Percentiles rank a stretch among this genome's conserved stretches.
These are phyloP conservation scores for Nyctibius grandis DNA, from an alignment of 2,797 vertebrate species.

Conservation along the genomic window DNA sequence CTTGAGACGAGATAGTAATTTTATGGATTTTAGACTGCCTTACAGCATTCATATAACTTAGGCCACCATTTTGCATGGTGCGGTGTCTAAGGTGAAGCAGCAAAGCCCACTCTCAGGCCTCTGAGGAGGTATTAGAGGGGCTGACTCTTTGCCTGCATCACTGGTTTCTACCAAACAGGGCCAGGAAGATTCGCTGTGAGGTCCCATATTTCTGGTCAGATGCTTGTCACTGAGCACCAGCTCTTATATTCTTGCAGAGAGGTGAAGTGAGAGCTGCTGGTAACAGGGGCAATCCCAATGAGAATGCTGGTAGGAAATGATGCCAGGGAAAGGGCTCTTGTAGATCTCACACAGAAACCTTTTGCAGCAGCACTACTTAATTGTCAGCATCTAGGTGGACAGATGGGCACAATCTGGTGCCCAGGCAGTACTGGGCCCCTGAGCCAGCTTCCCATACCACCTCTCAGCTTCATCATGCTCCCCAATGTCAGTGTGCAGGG, in stretches of 20 bases:
- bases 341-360: not conserved
- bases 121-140: not conserved
- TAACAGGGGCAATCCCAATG: not conserved
- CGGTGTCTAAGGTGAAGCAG: not conserved
- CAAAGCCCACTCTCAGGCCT: fast-evolving
- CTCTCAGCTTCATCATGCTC: not conserved
- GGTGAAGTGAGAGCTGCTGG: not conserved
- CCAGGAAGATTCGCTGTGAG: not conserved
- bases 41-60: not conserved
- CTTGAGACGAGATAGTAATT: not conserved
- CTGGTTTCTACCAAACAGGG: not conserved
- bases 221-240: not conserved
- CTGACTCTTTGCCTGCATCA: not conserved
- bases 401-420: not conserved
- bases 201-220: not conserved
- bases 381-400: not conserved
- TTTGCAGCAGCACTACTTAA: not conserved
- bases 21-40: not conserved
- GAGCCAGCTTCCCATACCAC: not conserved
- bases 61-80: not conserved
- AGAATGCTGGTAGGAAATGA: fast-evolving
- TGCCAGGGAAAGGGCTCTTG: not conserved
- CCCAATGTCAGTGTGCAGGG: too few species aligned
- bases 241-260: not conserved
- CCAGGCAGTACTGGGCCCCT: not conserved